Conservation (phyloP, 2,113 vertebrate genomes). For the Melanerpes formicivorus region DNA sequence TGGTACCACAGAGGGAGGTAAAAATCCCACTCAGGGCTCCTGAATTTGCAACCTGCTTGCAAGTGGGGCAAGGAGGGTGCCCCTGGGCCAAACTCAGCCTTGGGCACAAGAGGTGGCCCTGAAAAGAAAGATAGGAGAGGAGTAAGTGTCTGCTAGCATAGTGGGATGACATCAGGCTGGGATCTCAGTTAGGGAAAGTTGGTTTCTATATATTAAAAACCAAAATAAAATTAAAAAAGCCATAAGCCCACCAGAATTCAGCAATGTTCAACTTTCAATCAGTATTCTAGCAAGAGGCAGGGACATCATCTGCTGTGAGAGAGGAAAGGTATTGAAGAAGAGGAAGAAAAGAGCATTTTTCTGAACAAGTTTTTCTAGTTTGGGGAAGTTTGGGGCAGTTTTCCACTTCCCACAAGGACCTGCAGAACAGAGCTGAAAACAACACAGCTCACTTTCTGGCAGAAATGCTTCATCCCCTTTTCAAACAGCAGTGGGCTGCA, state of each 20-base stretch:
- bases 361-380: not conserved
- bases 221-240: not conserved
- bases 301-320: too few relatives aligned
- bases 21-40: not conserved
- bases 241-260: not conserved
- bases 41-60: not conserved
- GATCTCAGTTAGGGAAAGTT: not conserved
- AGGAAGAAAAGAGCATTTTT: not conserved
- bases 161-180: not conserved
- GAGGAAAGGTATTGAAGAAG: not conserved
- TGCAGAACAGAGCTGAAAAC: accelerated
- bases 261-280: not conserved
- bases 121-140: not conserved
- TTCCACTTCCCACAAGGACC: not conserved
- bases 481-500: not conserved
- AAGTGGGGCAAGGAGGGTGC: not conserved
- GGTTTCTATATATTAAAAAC: too few relatives aligned
- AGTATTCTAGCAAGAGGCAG: not conserved
- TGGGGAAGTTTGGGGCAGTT: not conserved
- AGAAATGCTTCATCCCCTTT: not conserved
- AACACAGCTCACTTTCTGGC: accelerated
- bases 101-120: not conserved
- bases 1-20: not conserved
- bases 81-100: too few relatives aligned
- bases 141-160: not conserved